Evolutionary conservation across 2,113 vertebrate species (phyloP).

Genomic region (Neofelis nebulosa): DNA sequence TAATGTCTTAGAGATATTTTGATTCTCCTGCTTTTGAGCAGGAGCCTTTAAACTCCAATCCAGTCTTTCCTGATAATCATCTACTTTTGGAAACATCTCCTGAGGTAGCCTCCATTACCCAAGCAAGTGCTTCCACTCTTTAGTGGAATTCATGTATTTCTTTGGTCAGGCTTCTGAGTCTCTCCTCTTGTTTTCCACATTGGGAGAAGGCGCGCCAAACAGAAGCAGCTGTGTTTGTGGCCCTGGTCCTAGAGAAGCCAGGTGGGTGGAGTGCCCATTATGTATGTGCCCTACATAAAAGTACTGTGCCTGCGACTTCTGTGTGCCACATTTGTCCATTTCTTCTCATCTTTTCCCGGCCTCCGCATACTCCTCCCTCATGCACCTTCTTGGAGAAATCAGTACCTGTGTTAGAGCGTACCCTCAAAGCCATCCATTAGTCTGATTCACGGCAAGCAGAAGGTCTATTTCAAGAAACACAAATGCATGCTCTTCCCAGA

Average conservation of each 20-base stretch:
- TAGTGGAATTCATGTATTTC: neutral
- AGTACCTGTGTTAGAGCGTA: neutral
- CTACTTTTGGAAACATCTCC: conserved; percentile 20
- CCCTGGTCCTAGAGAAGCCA: neutral
- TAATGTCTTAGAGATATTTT: neutral
- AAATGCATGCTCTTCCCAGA: neutral
- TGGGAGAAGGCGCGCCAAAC: neutral
- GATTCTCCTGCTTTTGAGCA: neutral
- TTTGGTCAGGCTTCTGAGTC: neutral
- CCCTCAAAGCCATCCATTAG: neutral
- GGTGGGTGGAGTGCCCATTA: neutral
- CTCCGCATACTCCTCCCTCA: neutral
- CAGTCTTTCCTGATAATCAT: neutral
- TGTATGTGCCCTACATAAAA: neutral
- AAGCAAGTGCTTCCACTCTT: neutral
- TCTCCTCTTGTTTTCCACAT: neutral
- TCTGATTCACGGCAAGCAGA: neutral
- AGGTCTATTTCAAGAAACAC: neutral
- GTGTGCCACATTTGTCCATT: neutral
- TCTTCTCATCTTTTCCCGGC: neutral
- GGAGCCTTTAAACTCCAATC: neutral
- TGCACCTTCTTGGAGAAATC: neutral
- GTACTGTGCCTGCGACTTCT: too few species aligned
- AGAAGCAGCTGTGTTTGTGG: neutral
- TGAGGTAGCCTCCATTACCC: neutral